Base-by-base conservation (phyloP, 1,140 invertebrate genomes). In the Drosophila neocordata region DNA sequence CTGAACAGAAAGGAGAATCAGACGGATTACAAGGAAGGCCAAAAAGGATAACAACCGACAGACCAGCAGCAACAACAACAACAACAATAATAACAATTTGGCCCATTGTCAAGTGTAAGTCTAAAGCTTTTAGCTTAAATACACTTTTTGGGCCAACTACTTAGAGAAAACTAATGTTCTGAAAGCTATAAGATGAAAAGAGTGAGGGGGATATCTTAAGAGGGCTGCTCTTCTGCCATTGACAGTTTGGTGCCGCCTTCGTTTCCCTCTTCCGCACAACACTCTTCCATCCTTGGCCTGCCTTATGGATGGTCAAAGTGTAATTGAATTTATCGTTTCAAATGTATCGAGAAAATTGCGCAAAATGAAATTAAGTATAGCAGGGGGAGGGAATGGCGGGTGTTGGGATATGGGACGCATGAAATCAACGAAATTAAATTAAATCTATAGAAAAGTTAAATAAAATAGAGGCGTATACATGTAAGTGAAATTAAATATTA, bases 81-180 rank as follows among this genome's bases (percentile, higher is more conserved):
- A 65, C 59, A 69, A 60, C 53, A 73, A 65, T 60, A 65, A 71
- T 31, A 69, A 65, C 61, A 87, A 73, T 75, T 79, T 85, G 82
- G 82, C 82, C 73, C 74, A 82, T 82, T 82, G 82, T 87, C 82
- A 83, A 83, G 79, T 73, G 15, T 69, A 65, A 66, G 64, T 83
- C 68, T 74, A 76, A 83, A 79, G 83, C 83, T 88, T 88, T 88
- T 88, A 88, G 83, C 83, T 88, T 88, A 88, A 88, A 88, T 87
- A 88, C 83, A 88, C 83, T 88, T 48, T 31, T 88, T 74, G 73
- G 82, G 79, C 83, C 82, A 88, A 88, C 83, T 88, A 88, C 83
- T 82, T 73, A 71, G 20, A 15, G 65, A 38, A 56, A 48, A 48
- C 41, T 48, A 48, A 48, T 48, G 41, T 48, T 48, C 18, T 18